phyloP scores from a whole-genome alignment of 2,888 invertebrate genomes.

The Chloroclysta siterata region DNA sequence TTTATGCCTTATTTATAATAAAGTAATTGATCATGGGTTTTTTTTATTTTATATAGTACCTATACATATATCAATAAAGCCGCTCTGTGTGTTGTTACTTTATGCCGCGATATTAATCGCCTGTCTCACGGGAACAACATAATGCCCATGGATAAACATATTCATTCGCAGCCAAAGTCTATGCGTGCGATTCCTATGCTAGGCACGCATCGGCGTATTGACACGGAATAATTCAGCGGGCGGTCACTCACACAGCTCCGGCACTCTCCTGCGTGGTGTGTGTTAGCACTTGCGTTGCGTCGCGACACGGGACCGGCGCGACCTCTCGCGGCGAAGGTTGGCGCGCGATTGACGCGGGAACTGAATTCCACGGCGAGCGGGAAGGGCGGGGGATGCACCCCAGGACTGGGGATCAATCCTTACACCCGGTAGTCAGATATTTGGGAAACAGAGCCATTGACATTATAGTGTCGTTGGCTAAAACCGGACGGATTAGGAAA shows the following conservation, averaged over 20 bases:
- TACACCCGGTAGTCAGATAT: constrained; percentile 59
- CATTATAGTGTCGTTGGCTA: constrained; percentile 46
- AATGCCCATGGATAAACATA: constrained; percentile 74
- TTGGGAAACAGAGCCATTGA: constrained; percentile 59
- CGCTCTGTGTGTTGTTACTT: constrained; percentile 55
- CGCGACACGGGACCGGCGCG: constrained; percentile 63
- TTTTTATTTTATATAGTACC: constrained; percentile 26
- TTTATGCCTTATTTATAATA: no score
- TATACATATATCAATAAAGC: constrained; percentile 39
- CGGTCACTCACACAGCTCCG: constrained; percentile 71
- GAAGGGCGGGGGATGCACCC: constrained; percentile 76
- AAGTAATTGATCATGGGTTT: no score
- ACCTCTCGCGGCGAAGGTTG: constrained; percentile 80
- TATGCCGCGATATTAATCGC: constrained; percentile 68
- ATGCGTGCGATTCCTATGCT: constrained; percentile 68
- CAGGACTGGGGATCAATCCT: constrained; percentile 61
- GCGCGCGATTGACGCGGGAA: constrained; percentile 76
- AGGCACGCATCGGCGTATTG: constrained; percentile 76
- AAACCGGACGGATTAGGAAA: constrained; percentile 42
- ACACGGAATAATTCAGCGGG: constrained; percentile 72
- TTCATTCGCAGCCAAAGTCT: constrained; percentile 67
- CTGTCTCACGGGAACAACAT: constrained; percentile 66
- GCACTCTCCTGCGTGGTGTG: constrained; percentile 49
- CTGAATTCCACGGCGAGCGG: constrained; percentile 52
- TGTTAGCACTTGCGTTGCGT: constrained; percentile 64